Evolutionary conservation across 2,888 invertebrate species (phyloP), one percentile per base, ranked within the genome.

Genomic region (Cephalotes varians): DNA sequence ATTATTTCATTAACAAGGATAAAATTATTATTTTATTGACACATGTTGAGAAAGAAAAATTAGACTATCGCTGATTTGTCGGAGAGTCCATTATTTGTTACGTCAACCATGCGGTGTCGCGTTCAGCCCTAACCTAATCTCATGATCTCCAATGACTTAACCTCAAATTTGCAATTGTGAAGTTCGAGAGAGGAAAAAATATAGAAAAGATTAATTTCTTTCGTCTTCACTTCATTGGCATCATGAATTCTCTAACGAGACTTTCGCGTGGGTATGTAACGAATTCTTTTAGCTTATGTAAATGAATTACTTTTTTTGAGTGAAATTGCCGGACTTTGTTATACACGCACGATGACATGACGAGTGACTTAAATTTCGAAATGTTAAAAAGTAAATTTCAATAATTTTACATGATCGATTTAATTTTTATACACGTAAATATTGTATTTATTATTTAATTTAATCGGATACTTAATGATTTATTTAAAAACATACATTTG

Each of bases 201-300:
- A 44, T 21, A 54, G 9, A 6, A 54, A 44, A 34, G 10, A 34
- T 44, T 37, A 37, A 40, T 76, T 28, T 25, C n/a, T 18, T 25
- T n/a, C n/a, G 9, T 40, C n/a, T 65, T 21, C 0, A 6, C 12
- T n/a, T n/a, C 25, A 28, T 3, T 54, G 2, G 9, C 25, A 76
- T 18, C 21, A 83, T 83, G 83, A 81, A 83, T 21, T 54, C 56
- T 64, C 72, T 83, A 40, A 34, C 81, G 3, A 83, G 49, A 56
- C 28, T 44, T 12, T 58, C 72, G 21, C 49, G 65, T 49, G 10
- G 83, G 83, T 83, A 72, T 18, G 83, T 83, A 54, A 49, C 10
- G 28, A 40, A 77, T 56, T 69, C 7, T 25, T 9, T 54, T 21
- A 0, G 0, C 9, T 69, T 25, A 67, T 15, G 6, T 56, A 47